Conservation (phyloP, 2,113 vertebrate species). For the Festucalex cinctus region DNA sequence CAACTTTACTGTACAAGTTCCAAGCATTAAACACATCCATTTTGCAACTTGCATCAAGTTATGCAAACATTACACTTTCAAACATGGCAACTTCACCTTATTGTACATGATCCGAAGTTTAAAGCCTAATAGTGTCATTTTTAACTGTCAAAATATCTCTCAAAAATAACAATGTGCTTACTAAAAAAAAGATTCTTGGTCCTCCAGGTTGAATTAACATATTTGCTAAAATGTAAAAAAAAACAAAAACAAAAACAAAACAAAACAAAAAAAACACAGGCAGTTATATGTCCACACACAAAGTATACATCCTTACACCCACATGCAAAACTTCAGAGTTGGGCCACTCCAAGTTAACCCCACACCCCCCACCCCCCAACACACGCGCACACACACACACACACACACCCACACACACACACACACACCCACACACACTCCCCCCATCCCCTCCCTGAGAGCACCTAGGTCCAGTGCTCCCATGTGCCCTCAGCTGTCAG, state of each 20-base stretch:
- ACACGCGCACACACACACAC: conserved; percentile 23
- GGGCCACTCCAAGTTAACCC: conserved; percentile 50
- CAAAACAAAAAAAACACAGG: not conserved
- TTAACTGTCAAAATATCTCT: not conserved
- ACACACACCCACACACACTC: not conserved
- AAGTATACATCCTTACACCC: conserved; percentile 9
- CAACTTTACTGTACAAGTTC: not conserved
- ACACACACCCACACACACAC: conserved; percentile 39
- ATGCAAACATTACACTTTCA: not conserved
- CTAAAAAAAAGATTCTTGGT: not conserved
- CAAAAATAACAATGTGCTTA: not conserved
- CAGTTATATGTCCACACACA: not conserved
- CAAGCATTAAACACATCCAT: not conserved
- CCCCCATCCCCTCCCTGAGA: not conserved
- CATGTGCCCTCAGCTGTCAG: conserved; percentile 71
- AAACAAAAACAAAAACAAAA: too few species aligned
- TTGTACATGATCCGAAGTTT: not conserved
- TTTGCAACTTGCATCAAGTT: not conserved
- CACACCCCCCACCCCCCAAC: conserved; percentile 16
- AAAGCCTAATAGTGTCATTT: not conserved
- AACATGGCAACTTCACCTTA: not conserved
- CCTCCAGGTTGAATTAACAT: not conserved
- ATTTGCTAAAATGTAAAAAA: not conserved
- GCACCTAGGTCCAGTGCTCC: conserved; percentile 39
- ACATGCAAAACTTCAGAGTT: conserved; percentile 43